phyloP scores from a whole-genome alignment of 30 jellyfish, hydroid and myxozoan species.

The Hydra vulgaris region DNA sequence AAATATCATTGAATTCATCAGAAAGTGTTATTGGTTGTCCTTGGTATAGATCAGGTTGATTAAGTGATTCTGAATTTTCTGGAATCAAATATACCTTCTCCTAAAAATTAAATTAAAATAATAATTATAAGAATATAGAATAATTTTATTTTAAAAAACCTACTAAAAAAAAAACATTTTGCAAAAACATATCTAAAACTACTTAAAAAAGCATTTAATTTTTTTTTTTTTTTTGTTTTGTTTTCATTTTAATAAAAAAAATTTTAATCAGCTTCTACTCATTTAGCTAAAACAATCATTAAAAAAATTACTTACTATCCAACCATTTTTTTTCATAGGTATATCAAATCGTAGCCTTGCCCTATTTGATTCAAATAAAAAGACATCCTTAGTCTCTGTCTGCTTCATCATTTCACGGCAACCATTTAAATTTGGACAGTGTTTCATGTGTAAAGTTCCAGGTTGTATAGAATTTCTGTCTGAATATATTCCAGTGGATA shows the following conservation, averaged over 20 bases:
- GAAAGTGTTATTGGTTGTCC: constrained; percentile 51
- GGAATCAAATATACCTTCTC: constrained; percentile 66
- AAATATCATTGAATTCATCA: constrained; percentile 45
- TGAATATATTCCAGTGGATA: constrained; percentile 43
- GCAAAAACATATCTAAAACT: no score
- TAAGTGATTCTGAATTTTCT: constrained; percentile 22
- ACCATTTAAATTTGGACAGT: constrained; percentile 84
- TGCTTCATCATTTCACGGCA: constrained; percentile 62
- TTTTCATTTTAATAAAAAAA: neutral
- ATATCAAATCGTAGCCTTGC: constrained; percentile 38
- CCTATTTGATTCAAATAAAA: constrained; percentile 26
- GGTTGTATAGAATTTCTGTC: constrained; percentile 39
- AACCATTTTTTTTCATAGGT: constrained; percentile 63
- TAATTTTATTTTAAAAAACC: no score
- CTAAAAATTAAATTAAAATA: constrained; percentile 23
- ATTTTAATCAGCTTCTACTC: no score
- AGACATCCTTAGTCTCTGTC: constrained; percentile 40
- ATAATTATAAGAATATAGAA: no score
- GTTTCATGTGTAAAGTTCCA: constrained; percentile 40
- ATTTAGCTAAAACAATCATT: neutral
- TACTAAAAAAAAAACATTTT: no score
- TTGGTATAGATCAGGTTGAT: constrained; percentile 32
- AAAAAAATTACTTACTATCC: constrained; percentile 91
- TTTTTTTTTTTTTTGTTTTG: neutral
- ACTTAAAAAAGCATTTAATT: neutral